Conservation (phyloP, 2,888 invertebrate genomes). For the Antheraea yamamai region DNA sequence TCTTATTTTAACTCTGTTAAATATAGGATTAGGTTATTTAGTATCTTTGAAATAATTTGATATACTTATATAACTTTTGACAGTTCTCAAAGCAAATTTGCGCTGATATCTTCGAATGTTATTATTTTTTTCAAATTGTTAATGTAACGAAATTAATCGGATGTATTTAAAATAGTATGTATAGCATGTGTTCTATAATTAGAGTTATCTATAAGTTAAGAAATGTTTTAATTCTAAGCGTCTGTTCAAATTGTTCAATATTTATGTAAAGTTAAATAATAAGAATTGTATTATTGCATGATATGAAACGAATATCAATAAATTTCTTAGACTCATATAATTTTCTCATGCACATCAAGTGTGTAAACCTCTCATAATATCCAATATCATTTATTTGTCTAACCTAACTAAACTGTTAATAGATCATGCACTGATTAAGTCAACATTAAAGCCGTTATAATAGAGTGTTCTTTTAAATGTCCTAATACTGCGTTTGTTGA, state of each 20-base stretch:
- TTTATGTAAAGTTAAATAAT: not conserved
- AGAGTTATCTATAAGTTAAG: not conserved
- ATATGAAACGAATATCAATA: not conserved
- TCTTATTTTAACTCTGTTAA: not conserved
- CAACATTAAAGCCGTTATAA: not conserved
- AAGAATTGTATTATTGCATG: not conserved
- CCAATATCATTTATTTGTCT: not conserved
- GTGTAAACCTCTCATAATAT: not conserved
- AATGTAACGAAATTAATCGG: not conserved
- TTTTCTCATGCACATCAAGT: not conserved
- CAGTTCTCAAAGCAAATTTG: not conserved
- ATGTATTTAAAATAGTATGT: not conserved
- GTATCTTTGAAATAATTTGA: not conserved
- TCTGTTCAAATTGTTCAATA: not conserved
- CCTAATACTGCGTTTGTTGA: constrained; percentile 17
- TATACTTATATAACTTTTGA: not conserved
- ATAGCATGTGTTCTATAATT: not conserved
- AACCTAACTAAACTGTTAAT: not conserved
- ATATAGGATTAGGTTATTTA: not conserved
- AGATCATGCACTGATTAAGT: not conserved
- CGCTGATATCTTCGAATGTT: not conserved
- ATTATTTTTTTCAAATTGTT: not conserved
- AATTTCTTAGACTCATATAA: not conserved
- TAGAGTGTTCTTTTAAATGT: not conserved
- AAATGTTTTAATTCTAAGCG: constrained; percentile 1